These are phyloP conservation scores for Siniperca scherzeri DNA, from an alignment of 2,797 vertebrate species.

Conservation along the genomic window DNA sequence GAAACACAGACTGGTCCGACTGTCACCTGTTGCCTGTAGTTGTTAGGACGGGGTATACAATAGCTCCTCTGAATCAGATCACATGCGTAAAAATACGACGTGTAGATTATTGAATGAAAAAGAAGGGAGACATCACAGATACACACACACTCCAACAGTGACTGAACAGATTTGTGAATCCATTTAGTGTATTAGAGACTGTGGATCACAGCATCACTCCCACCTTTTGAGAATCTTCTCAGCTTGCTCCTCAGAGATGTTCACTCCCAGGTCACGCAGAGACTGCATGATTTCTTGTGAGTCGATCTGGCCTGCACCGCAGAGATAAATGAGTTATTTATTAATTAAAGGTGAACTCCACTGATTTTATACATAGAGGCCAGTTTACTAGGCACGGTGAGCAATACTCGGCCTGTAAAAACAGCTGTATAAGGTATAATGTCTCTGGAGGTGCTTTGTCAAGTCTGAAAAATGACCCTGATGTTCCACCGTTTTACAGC, in stretches of 20 bases:
- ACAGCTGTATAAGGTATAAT: no score
- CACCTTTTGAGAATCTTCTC: slow-evolving; percentile 96
- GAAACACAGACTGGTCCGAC: not conserved
- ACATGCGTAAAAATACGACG: not conserved
- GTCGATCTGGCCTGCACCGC: slow-evolving; percentile 90
- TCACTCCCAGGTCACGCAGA: slow-evolving; percentile 94
- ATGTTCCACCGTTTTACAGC: no score
- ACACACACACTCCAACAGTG: not conserved
- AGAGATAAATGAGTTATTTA: not conserved
- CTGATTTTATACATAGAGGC: not conserved
- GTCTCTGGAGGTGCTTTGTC: no score
- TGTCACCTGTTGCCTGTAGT: not conserved
- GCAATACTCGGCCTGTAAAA: no score
- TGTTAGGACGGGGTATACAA: not conserved
- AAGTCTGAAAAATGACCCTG: no score
- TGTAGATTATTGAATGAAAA: not conserved
- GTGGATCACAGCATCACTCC: slow-evolving; percentile 36
- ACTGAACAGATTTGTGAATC: not conserved
- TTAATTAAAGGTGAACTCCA: not conserved
- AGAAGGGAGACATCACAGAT: not conserved
- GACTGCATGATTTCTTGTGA: slow-evolving; percentile 98
- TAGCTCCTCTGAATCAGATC: not conserved
- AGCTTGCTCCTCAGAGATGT: slow-evolving; percentile 96
- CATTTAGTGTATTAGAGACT: not conserved
- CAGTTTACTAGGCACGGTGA: not conserved